Base-by-base conservation (phyloP, 2,888 invertebrate genomes). In the Lottia scabra region DNA sequence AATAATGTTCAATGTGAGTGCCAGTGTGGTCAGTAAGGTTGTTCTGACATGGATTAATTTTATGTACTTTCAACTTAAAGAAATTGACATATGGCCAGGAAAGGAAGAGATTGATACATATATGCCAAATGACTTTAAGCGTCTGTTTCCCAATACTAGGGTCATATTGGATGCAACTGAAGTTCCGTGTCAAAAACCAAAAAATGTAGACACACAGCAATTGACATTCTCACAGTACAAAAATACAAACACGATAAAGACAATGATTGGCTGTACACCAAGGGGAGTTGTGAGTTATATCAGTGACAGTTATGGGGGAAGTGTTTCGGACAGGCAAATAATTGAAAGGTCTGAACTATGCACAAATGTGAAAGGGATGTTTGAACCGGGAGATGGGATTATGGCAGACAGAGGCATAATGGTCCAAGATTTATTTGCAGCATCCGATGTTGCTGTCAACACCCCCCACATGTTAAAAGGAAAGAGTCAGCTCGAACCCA, bases 141-240 rank as follows among this genome's bases (percentile, higher is more conserved):
- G 27, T 23, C 72, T 73, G 65, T 81, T 78, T 71, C 72, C 79
- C 6, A 65, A 27, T 27, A 82, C 80, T 4, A 19, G 81, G 2
- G 75, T 78, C 0, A 75, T 81, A 65, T 44, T 80, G 38, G 78
- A 81, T 75, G 80, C 77, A 3, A 81, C 81, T 16, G 80, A 80
- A 65, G 66, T 67, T n/a, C 74, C 78, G n/a, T 75, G 80, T 45
- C 56, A 74, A 27, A 82, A 80, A 56, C 80, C 79, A 30, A 56
- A 68, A 13, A 48, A 76, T 69, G 78, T 79, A 19, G 45, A 65
- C 44, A 71, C 73, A 12, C 78, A 81, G 63, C 67, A 68, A 63
- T 46, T 65, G 0, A 80, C 80, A 62, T 81, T 73, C 68, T 80
- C 78, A 10, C 69, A 71, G 12, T 81, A 81, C 30, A 81, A 80